Base-by-base conservation (phyloP, 2,113 vertebrate genomes). In the Corydoras maculifer region DNA sequence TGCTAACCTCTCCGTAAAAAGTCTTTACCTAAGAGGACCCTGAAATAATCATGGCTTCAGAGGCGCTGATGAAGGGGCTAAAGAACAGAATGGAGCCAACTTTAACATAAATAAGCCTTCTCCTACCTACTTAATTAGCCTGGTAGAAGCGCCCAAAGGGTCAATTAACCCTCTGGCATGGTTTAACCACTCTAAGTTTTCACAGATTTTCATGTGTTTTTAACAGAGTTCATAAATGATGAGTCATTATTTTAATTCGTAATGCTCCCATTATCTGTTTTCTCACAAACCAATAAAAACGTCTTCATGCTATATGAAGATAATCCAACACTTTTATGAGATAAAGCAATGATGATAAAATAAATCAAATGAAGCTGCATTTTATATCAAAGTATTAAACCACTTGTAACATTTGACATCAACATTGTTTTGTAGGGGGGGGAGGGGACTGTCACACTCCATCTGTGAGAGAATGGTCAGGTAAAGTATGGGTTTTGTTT, bases 11-110 rank as follows among this genome's bases (percentile, higher is more conserved):
- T 72, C 72, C 69, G 35, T 73, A 62, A 80, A 75, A 64, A 69
- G 74, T 65, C 75, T 86, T 86, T 86, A 86, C 84, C 85, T 81
- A 84, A 81, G 68, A 86, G 78, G 79, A 87, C 84, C 80, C 83
- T 55, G 12, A 80, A 83, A 85, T 78, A 60, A 82, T 82, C 76
- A 78, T 75, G 74, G 65, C 68, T 66, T 75, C 62, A 62, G 66
- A 69, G 71, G 58, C 76, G 51, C 63, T 74, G 64, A 64, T 64
- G 50, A 70, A 58, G 74, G 54, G 58, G 70, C 64, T 62, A 32
- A 51, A 60, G 75, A 65, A 68, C 73, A 66, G 58, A 65, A 58
- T n/a, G 54, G 55, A 58, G 50, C 64, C 62, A 65, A 60, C 63
- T 70, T 78, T 53, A 65, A 69, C 57, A 79, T 63, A 79, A 70